A percentile compares a stretch with the other conserved stretches of the same genome.
phyloP scores from a whole-genome alignment of 2,113 vertebrate genomes.

The Tupaia chinensis region DNA sequence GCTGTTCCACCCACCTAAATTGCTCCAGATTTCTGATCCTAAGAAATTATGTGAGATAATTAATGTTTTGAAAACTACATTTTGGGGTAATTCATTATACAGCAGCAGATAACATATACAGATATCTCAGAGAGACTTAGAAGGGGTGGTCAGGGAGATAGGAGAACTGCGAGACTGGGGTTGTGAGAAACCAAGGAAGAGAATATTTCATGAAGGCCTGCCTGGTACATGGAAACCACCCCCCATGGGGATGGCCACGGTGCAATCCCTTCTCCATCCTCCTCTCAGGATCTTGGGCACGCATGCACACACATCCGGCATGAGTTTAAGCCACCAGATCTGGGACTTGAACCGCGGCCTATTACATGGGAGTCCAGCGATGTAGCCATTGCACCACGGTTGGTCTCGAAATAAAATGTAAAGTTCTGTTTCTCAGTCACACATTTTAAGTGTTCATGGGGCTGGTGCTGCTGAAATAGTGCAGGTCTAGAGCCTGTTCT shows the following conservation, averaged over 20 bases:
- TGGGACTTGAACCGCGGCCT: too few relatives aligned
- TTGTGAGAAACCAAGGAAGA: background rate
- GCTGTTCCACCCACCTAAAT: background rate
- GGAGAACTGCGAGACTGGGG: background rate
- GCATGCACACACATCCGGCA: too few relatives aligned
- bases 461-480: background rate
- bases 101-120: background rate
- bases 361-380: too few relatives aligned
- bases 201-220: background rate
- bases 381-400: too few relatives aligned
- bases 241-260: too few relatives aligned
- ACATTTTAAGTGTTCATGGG: background rate
- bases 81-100: background rate
- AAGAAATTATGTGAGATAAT: background rate
- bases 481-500: background rate
- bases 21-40: background rate
- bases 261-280: too few relatives aligned
- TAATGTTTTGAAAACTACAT: background rate
- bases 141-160: background rate
- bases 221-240: background rate
- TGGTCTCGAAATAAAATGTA: background rate
- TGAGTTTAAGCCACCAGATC: too few relatives aligned
- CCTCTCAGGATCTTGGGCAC: too few relatives aligned
- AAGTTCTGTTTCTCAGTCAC: background rate
- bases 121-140: background rate